Base-by-base conservation (phyloP, 2,797 vertebrate genomes). In the Mus spretus region DNA sequence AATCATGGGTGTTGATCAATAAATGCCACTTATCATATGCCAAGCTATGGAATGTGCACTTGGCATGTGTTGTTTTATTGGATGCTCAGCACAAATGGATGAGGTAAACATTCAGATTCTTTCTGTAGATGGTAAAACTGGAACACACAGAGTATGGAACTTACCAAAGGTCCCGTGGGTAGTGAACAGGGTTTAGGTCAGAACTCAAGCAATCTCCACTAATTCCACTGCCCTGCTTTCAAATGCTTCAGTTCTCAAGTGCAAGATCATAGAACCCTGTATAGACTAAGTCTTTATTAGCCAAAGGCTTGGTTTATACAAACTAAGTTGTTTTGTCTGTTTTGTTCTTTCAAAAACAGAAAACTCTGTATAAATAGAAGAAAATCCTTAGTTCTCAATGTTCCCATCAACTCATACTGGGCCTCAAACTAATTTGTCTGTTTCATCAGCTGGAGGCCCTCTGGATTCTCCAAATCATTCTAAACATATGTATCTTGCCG, bases 391-490 rank as follows among this genome's bases (percentile, higher is more conserved):
- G 19, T n/a, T 34, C 26, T 80, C 65, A 90, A 19, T 94, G 24
- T 37, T 31, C 70, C 65, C 15, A 87, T 83, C 9, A 86, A 74
- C 20, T 57, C 55, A 55, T 37, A 74, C 1, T 57, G 47, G 19
- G 22, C 47, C 55, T 92, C 89, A 90, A 93, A 83, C 22, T 40
- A 50, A n/a, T 59, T 70, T 90, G 40, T 90, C 55, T 83, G 57
- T 47, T 93, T 97, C 47, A 59, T 59, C 40, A 94, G 47, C 10
- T 59, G 57, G 57, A 59, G 57, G 22, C 57, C 59, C 7, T 59
- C n/a, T 94, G 67, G 19, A 87, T 82, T 94, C 44, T 90, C 65
- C 61, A 96, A 97, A 93, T 13, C 55, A 85, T 65, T 95, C 70
- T 72, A 44, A 95, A 95, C 96, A 77, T 44, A 81, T 7, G 2